A percentile compares a stretch with the other conserved stretches of the same genome.
These are phyloP conservation scores for Neodiprion lecontei DNA, from an alignment of 1,140 invertebrate species.

Conservation along the genomic window DNA sequence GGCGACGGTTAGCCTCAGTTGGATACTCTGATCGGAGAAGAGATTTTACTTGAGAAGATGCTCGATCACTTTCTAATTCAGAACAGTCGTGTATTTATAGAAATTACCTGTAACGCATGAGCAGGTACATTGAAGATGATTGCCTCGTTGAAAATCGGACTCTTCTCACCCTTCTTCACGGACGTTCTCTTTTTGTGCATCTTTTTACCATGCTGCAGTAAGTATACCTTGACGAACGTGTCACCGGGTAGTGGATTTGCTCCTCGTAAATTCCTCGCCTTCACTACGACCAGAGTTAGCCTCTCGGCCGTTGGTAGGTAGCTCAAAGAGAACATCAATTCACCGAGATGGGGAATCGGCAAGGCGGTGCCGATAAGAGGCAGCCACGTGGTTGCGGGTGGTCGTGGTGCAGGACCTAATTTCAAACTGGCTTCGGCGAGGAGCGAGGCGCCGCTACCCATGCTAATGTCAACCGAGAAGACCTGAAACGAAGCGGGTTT, in stretches of 20 bases:
- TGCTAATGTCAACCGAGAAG: slow-evolving; percentile 46
- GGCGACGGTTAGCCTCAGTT: slow-evolving; percentile 73
- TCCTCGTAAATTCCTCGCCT: slow-evolving; percentile 63
- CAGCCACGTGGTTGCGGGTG: slow-evolving; percentile 63
- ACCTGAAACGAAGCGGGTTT: slow-evolving; percentile 37
- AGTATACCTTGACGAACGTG: slow-evolving; percentile 66
- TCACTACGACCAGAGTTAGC: slow-evolving; percentile 67
- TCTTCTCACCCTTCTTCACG: slow-evolving; percentile 71
- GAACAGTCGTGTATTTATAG: slow-evolving; percentile 1
- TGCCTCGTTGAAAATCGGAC: slow-evolving; percentile 81
- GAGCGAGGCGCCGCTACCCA: slow-evolving; percentile 35
- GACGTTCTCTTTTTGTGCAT: slow-evolving; percentile 80
- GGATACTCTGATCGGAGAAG: slow-evolving; percentile 67
- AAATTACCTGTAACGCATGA: slow-evolving; percentile 66
- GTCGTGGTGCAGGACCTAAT: slow-evolving; percentile 56
- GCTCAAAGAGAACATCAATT: slow-evolving; percentile 67
- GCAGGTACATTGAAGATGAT: slow-evolving; percentile 81
- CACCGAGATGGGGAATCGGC: slow-evolving; percentile 67
- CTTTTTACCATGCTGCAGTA: slow-evolving; percentile 79
- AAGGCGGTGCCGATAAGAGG: slow-evolving; percentile 59
- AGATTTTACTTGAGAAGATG: slow-evolving; percentile 16
- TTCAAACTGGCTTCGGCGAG: slow-evolving; percentile 61
- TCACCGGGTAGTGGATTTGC: slow-evolving; percentile 46
- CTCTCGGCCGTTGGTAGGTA: slow-evolving; percentile 68
- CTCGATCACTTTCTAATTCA: slow-evolving; percentile 5